These are phyloP conservation scores for Zonotrichia leucophrys DNA, from an alignment of 2,113 vertebrate species.

Conservation along the genomic window DNA sequence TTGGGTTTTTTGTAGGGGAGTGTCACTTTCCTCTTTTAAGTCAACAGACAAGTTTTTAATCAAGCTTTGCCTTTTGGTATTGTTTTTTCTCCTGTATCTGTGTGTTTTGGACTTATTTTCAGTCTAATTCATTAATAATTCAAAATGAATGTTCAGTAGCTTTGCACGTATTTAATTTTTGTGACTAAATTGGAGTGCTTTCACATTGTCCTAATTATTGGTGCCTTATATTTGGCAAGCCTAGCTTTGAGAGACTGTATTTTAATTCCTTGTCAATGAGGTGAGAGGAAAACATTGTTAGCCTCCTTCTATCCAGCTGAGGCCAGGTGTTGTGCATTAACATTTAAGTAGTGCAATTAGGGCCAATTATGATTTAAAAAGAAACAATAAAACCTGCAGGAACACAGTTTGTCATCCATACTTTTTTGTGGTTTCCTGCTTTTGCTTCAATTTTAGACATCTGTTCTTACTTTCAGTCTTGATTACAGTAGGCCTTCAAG, in stretches of 20 bases:
- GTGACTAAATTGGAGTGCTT: conserved; percentile 51
- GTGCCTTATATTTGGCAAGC: conserved; percentile 58
- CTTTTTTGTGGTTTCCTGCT: conserved; percentile 4
- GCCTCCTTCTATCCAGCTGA: conserved; percentile 68
- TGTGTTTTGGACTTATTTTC: neutral
- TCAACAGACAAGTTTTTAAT: neutral
- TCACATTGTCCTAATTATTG: conserved; percentile 48
- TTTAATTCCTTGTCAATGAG: conserved; percentile 58
- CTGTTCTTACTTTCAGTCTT: conserved; percentile 20
- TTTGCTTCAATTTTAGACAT: conserved; percentile 1
- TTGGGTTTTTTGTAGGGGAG: neutral
- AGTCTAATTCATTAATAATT: neutral
- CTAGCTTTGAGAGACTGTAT: conserved; percentile 30
- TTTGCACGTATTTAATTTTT: conserved; percentile 43
- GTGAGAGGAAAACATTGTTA: conserved; percentile 65
- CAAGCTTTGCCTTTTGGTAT: neutral
- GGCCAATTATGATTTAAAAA: conserved; percentile 61
- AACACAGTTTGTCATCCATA: conserved; percentile 36
- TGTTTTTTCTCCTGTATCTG: neutral
- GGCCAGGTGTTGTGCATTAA: conserved; percentile 77
- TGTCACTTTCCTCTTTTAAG: neutral
- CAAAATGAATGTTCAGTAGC: neutral
- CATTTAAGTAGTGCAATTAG: conserved; percentile 70
- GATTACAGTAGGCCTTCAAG: conserved; percentile 21
- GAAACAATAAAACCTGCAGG: conserved; percentile 54